These are phyloP conservation scores for Drosophila anceps DNA, from an alignment of 2,888 invertebrate genomes.

Conservation along the genomic window DNA sequence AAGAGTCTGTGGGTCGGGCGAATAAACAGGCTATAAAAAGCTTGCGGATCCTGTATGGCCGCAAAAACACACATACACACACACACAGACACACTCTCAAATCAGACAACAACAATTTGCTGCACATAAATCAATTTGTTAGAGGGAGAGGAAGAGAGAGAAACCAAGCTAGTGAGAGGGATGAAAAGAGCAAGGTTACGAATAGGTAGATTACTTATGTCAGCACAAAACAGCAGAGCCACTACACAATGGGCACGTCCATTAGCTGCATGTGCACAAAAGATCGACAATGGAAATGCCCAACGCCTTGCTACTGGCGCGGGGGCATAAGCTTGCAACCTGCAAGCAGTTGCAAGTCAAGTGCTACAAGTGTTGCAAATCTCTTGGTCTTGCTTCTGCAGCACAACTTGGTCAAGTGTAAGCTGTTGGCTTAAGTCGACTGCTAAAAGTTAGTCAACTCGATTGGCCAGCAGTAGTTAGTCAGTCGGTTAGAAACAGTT, in stretches of 20 bases:
- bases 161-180: not conserved
- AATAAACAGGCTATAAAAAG: constrained; percentile 56
- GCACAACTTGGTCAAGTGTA: constrained; percentile 71
- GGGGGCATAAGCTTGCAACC: constrained; percentile 9
- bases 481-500: constrained; percentile 59
- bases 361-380: constrained; percentile 65
- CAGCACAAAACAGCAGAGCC: constrained; percentile 64
- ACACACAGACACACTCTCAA: constrained; percentile 47
- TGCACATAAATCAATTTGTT: constrained; percentile 71
- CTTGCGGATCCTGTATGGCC: constrained; percentile 19
- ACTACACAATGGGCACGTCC: constrained; percentile 57
- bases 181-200: not conserved
- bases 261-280: constrained; percentile 61
- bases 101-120: constrained; percentile 63
- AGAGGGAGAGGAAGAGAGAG: constrained; percentile 2
- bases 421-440: constrained; percentile 60
- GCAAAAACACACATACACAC: constrained; percentile 15
- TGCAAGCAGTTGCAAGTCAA: constrained; percentile 56
- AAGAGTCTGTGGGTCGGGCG: constrained; percentile 38
- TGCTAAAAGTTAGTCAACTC: constrained; percentile 47
- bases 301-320: not conserved
- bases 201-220: constrained; percentile 68
- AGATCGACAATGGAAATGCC: constrained; percentile 53
- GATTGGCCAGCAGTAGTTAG: constrained; percentile 53
- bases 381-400: constrained; percentile 42